Conservation (phyloP, 2,888 invertebrate genomes). For the Plemyria rubiginata region DNA sequence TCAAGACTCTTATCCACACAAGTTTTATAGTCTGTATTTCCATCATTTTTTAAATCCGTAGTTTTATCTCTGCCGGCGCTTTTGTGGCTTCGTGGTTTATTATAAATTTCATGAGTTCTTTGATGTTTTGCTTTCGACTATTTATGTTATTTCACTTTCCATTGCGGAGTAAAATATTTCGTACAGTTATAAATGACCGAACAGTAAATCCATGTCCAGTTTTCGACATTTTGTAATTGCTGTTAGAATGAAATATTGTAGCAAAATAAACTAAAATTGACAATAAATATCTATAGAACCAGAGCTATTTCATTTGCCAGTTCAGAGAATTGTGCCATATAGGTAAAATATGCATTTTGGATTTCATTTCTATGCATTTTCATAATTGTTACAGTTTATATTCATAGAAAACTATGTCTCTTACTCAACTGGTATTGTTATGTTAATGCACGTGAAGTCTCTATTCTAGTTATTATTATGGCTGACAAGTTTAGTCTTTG, state of each 20-base stretch:
- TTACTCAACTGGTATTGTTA: slow-evolving; percentile 38
- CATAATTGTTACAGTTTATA: slow-evolving; percentile 19
- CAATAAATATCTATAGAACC: slow-evolving; percentile 12
- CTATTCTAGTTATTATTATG: slow-evolving; percentile 32
- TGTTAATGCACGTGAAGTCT: slow-evolving; percentile 43
- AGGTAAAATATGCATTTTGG: slow-evolving; percentile 9
- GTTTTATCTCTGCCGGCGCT: background rate
- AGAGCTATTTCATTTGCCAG: slow-evolving; percentile 9
- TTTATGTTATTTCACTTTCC: background rate
- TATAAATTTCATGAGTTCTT: background rate
- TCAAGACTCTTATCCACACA: background rate
- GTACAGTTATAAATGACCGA: background rate
- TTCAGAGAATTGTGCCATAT: slow-evolving; percentile 16
- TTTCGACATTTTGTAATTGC: slow-evolving; percentile 7
- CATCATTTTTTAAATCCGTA: background rate
- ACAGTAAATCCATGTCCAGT: background rate
- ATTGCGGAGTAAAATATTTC: background rate
- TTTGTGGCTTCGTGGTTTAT: background rate
- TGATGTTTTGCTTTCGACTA: background rate
- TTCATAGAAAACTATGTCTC: slow-evolving; percentile 36
- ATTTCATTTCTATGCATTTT: slow-evolving; percentile 24
- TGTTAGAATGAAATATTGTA: slow-evolving; percentile 6
- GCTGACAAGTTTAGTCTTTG: slow-evolving; percentile 32
- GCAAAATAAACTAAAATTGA: slow-evolving; percentile 7
- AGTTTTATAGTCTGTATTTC: background rate